These are phyloP conservation scores for Eueides isabella DNA, from an alignment of 1,140 invertebrate genomes.

Conservation along the genomic window DNA sequence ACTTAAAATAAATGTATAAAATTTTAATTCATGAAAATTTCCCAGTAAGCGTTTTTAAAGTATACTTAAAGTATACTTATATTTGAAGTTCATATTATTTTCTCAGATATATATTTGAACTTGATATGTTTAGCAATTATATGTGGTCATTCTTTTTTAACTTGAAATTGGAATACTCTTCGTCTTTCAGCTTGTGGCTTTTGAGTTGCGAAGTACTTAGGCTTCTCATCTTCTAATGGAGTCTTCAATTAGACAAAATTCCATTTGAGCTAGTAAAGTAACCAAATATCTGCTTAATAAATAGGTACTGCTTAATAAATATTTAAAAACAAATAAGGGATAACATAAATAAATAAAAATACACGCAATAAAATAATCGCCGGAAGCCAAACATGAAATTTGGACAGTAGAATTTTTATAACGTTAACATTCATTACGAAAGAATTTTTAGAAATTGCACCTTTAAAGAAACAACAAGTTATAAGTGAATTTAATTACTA, in stretches of 20 bases:
- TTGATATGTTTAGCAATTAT: not conserved
- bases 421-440: too few species aligned
- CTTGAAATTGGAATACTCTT: not conserved
- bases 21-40: not conserved
- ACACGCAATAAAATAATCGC: too few species aligned
- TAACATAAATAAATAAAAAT: too few species aligned
- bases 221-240: conserved; percentile 13
- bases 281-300: not conserved
- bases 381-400: too few species aligned
- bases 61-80: too few species aligned
- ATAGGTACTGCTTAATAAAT: not conserved
- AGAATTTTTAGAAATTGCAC: too few species aligned
- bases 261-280: not conserved
- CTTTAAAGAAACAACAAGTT: too few species aligned
- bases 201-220: not conserved
- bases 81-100: too few species aligned
- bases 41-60: not conserved
- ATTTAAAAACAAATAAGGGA: too few species aligned
- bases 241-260: not conserved
- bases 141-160: not conserved
- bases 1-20: not conserved
- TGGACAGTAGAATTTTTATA: too few species aligned
- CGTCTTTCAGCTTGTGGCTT: not conserved
- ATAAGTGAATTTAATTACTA: too few species aligned
- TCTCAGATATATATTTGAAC: not conserved